Base-by-base conservation (phyloP, 2,113 vertebrate species). In the Epinephelus lanceolatus region DNA sequence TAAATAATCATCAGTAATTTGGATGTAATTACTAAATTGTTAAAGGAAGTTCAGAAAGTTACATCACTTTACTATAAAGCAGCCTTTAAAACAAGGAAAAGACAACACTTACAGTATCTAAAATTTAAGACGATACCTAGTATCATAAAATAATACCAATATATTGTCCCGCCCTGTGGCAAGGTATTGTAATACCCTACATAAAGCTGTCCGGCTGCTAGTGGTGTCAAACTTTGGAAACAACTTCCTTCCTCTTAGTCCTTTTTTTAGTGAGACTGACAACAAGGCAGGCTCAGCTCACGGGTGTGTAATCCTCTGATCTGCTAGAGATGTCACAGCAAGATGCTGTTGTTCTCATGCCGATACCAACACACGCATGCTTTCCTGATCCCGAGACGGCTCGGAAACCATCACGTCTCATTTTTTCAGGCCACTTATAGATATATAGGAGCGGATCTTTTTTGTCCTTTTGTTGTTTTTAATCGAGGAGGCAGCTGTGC, bases 291-390 rank as follows among this genome's bases (percentile, higher is more conserved):
- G 85, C 83, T 91, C 83, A 71, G 81, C 76, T 75, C 72, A 3
- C 8, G 57, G 30, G 74, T 45, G 83, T 83, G 85, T 93, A 94
- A 94, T 94, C 89, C 91, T 80, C 91, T 92, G 89, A 93, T 85
- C 91, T 90, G 83, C 86, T 78, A 76, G 91, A 91, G 70, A 88
- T 77, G 88, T 85, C 87, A 86, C 87, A 84, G 88, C 87, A 89
- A 91, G 89, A 93, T 91, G 78, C 86, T 71, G 89, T 86, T 88
- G 84, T 83, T 87, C 78, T 88, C 88, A 9, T 86, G 85, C 81
- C 27, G 65, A 77, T 21, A 79, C 51, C 76, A 71, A 71, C 71
- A 57, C 80, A 62, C 18, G 14, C 82, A 52, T 40, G 37, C 66
- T 15, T 3, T 37, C 68, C 71, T 82, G 79, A 88, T 86, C 75